Evolutionary conservation across 2,888 invertebrate species (phyloP), one percentile per base, ranked within the genome.

Genomic region (Allophyes oxyacanthae): DNA sequence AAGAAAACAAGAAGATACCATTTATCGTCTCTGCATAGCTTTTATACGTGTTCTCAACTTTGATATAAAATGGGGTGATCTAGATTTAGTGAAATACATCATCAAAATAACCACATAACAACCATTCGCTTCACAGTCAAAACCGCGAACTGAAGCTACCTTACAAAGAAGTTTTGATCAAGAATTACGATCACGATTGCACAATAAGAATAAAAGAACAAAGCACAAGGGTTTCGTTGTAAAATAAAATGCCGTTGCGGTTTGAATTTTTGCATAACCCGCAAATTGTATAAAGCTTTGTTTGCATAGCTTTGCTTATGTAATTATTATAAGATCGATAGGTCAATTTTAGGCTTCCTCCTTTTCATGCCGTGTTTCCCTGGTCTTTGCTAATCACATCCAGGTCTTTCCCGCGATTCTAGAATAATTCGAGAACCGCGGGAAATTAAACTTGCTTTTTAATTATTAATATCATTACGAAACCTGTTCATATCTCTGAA

Each of bases 131-230:
- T 32, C 7, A 42, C 9, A 56, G 14, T n/a, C 6, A 10, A 51
- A 61, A 45, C 52, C 44, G 28, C 62, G 32, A 61, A 41, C 43
- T 14, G 28, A 30, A 42, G 41, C 28, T 42, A 30, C 14, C 5
- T 28, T 10, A 63, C 55, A 63, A 62, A 66, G 59, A 63, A 65
- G 41, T 41, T 65, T 55, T 57, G 50, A 55, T 65, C 62, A 46
- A 37, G 40, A 37, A 64, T 75, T 74, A 54, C 56, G 50, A 59
- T 75, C 64, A 68, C 72, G 67, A 61, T 45, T 63, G 38, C 49
- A 50, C 7, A 42, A 40, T 56, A 54, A 55, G 32, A 52, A 64
- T 45, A 48, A 65, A n/a, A 65, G 64, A 68, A 75, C 58, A 74
- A 20, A 20, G n/a, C n/a, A n/a, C n/a, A n/a, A 64, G 51, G 51